Evolutionary conservation across 2,113 vertebrate genomes (phyloP).

Genomic region (Vireo altiloquus): DNA sequence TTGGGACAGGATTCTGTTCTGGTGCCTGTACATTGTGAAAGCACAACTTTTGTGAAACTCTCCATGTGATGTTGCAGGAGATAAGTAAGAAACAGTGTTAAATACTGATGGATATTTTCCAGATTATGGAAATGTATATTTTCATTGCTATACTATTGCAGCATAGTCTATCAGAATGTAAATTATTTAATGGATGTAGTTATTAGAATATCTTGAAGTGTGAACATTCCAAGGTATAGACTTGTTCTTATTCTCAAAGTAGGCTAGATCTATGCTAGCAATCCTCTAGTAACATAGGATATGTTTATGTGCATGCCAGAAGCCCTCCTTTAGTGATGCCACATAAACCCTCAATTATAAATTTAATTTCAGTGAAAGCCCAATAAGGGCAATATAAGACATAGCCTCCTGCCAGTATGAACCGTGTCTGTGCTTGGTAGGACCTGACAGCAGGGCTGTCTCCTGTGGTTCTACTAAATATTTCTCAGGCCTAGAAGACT

Average conservation of each 20-base stretch:
- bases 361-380: neutral
- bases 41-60: neutral
- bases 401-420: neutral
- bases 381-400: neutral
- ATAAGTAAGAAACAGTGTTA: neutral
- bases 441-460: neutral
- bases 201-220: slow-evolving; percentile 2
- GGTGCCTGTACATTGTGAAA: neutral
- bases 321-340: neutral
- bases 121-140: neutral
- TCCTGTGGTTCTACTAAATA: neutral
- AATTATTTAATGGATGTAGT: slow-evolving; percentile 27
- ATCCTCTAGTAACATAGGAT: neutral
- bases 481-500: neutral
- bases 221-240: neutral
- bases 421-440: neutral
- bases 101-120: neutral
- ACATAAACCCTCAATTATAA: neutral
- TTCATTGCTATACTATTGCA: neutral
- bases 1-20: neutral
- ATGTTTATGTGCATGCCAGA: neutral
- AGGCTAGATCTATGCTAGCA: neutral
- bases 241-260: neutral
- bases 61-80: neutral
- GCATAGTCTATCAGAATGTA: neutral